A percentile compares a stretch with the other conserved stretches of the same genome.
phyloP scores from a whole-genome alignment of 2,888 invertebrate species.

The Agrotis puta region DNA sequence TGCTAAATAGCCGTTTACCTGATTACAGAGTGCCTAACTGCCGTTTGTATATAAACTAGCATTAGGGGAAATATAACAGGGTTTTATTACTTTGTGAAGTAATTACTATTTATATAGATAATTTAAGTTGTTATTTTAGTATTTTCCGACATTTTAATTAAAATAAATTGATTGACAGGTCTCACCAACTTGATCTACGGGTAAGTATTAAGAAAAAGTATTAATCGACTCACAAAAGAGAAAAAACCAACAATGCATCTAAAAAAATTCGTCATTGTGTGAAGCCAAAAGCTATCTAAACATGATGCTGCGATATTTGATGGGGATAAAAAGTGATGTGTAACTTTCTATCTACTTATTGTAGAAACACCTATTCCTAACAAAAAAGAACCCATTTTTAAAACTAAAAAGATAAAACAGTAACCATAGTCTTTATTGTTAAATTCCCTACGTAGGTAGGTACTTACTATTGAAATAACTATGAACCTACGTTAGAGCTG shows the following conservation, averaged over 20 bases:
- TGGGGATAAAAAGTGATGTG: neutral
- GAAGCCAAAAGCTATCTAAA: too few species aligned
- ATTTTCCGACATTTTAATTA: neutral
- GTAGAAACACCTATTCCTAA: neutral
- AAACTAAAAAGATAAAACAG: neutral
- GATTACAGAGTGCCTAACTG: conserved; percentile 48
- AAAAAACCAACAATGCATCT: too few species aligned
- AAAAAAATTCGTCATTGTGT: too few species aligned
- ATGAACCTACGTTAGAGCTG: conserved; percentile 35
- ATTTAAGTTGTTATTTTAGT: neutral
- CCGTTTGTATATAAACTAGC: conserved; percentile 41
- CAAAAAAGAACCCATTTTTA: neutral
- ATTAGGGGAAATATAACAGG: conserved; percentile 33
- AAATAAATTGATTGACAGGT: neutral
- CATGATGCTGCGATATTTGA: too few species aligned
- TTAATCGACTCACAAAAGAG: too few species aligned
- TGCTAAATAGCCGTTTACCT: conserved; percentile 56
- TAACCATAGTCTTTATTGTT: conserved; percentile 15
- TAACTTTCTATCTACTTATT: neutral
- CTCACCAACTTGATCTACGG: too few species aligned
- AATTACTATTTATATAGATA: neutral
- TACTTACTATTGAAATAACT: conserved; percentile 37
- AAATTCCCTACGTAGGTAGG: conserved; percentile 4
- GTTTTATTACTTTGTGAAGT: conserved; percentile 16
- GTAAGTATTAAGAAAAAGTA: too few species aligned